Percentiles rank a stretch among this genome's conserved stretches.
Evolutionary conservation across 2,888 invertebrate species (phyloP).

Genomic region (Caenorhabditis uteleia): DNA sequence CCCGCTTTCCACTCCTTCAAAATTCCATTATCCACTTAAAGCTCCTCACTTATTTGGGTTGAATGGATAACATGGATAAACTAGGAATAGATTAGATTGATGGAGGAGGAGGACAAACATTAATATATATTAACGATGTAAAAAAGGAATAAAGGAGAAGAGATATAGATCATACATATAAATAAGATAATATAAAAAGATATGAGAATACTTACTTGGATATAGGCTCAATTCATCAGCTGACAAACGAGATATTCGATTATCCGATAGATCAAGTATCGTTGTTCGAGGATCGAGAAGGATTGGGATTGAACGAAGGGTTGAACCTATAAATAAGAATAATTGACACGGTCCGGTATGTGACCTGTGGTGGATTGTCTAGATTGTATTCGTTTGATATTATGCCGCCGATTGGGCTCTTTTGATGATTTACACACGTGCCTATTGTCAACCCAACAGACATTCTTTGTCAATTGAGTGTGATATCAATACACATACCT

Average conservation of each 20-base stretch:
- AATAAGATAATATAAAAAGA: background rate
- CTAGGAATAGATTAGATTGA: no score
- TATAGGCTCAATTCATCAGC: conserved; percentile 49
- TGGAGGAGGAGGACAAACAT: no score
- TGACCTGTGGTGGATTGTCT: background rate
- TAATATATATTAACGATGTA: no score
- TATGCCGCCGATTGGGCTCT: background rate
- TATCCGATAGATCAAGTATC: conserved; percentile 40
- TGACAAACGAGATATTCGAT: conserved; percentile 36
- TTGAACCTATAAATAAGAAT: conserved; percentile 14
- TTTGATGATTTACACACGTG: background rate
- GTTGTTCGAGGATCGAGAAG: conserved; percentile 46
- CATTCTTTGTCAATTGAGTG: background rate
- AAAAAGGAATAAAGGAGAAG: no score
- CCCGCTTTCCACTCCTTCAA: no score
- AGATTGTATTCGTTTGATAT: background rate
- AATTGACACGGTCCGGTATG: background rate
- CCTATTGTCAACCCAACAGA: no score
- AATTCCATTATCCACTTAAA: conserved; percentile 47
- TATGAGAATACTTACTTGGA: conserved; percentile 44
- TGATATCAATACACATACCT: conserved; percentile 22
- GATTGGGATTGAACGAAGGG: conserved; percentile 43
- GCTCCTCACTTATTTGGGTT: background rate
- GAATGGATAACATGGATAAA: no score
- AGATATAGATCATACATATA: background rate